A percentile compares a stretch with the other conserved stretches of the same genome.
Evolutionary conservation across 2,113 vertebrate genomes (phyloP).

Genomic region (Callopanchax toddi): DNA sequence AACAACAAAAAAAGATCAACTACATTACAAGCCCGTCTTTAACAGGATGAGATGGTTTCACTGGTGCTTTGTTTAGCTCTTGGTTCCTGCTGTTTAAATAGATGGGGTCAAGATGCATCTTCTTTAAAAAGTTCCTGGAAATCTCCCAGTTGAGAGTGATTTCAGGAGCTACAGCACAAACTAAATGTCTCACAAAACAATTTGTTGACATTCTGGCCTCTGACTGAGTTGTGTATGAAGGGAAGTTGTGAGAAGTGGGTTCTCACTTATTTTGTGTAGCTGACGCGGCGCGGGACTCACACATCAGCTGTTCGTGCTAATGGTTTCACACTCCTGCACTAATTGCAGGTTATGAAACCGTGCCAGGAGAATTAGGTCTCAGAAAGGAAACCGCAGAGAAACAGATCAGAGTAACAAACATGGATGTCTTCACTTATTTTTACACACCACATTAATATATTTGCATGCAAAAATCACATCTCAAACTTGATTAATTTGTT

Average conservation of each 20-base stretch:
- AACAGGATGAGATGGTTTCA: too few species aligned
- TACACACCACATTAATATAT: neutral
- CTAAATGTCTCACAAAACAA: neutral
- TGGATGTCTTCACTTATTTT: neutral
- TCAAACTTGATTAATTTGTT: too few species aligned
- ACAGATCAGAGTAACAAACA: slow-evolving; percentile 5
- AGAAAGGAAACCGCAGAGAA: slow-evolving; percentile 15
- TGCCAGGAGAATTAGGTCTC: slow-evolving; percentile 19
- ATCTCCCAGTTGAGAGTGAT: too few species aligned
- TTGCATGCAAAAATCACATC: too few species aligned
- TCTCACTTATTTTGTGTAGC: slow-evolving; percentile 11
- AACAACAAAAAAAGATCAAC: too few species aligned
- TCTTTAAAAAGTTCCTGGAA: neutral
- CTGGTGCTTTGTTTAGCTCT: too few species aligned
- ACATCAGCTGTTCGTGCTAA: slow-evolving; percentile 13
- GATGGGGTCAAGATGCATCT: too few species aligned
- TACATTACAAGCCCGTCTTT: too few species aligned
- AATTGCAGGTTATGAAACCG: slow-evolving; percentile 17
- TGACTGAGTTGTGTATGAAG: slow-evolving; percentile 7
- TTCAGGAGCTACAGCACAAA: neutral
- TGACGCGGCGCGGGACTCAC: neutral
- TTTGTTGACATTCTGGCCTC: neutral
- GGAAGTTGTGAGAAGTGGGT: slow-evolving; percentile 6
- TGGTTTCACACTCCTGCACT: slow-evolving; percentile 36
- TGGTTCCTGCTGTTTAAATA: too few species aligned